These are phyloP conservation scores for Ataeniobius toweri DNA, from an alignment of 2,797 vertebrate genomes.

Conservation along the genomic window DNA sequence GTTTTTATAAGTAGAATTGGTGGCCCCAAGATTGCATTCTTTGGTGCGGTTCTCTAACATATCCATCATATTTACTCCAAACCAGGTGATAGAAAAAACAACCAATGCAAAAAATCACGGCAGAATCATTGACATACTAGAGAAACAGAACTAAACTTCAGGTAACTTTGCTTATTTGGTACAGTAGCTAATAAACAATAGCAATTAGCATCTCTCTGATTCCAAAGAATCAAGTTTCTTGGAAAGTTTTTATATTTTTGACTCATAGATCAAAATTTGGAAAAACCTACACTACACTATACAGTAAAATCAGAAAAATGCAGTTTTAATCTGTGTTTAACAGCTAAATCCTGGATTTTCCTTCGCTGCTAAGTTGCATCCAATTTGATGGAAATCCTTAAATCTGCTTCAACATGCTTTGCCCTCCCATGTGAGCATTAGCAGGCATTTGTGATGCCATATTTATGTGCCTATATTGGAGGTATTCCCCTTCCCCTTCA, in stretches of 20 bases:
- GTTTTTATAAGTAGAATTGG: too few relatives aligned
- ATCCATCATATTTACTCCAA: too few relatives aligned
- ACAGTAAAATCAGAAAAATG: neutral
- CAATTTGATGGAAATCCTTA: conserved; percentile 16
- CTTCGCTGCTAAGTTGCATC: neutral
- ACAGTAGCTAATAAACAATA: neutral
- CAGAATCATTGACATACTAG: too few relatives aligned
- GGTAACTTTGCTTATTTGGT: too few relatives aligned
- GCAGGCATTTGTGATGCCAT: neutral
- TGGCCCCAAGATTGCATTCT: too few relatives aligned
- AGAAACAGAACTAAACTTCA: too few relatives aligned
- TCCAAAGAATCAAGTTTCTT: neutral
- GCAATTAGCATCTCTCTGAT: neutral
- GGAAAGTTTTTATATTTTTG: too few relatives aligned
- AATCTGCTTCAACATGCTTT: conserved; percentile 13
- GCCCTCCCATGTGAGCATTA: neutral
- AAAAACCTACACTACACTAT: neutral
- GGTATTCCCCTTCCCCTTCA: conserved; percentile 6
- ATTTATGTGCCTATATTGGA: neutral
- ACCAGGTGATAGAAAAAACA: neutral
- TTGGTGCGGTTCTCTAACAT: too few relatives aligned
- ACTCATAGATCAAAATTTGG: neutral
- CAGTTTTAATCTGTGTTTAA: conserved; percentile 30
- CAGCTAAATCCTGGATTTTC: conserved; percentile 29
- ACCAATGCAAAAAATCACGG: neutral